These are phyloP conservation scores for Phrynocephalus guinanensis DNA, from an alignment of 2,797 vertebrate genomes.

Conservation along the genomic window DNA sequence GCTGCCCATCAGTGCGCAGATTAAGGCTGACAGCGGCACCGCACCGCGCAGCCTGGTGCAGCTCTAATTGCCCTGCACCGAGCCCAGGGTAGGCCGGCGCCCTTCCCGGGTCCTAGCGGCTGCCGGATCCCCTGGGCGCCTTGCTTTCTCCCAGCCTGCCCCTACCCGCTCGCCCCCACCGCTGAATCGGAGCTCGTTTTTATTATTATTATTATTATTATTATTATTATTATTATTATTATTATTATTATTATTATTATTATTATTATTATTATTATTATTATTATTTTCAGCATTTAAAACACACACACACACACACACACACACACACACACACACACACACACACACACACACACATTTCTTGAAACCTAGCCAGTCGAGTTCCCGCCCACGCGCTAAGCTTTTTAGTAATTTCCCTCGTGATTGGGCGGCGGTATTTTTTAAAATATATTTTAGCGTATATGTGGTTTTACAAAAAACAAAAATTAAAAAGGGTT, in stretches of 20 bases:
- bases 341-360: no score
- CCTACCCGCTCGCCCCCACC: background rate
- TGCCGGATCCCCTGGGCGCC: background rate
- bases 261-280: background rate
- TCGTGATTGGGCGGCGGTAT: background rate
- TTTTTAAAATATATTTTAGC: no score
- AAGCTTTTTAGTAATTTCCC: background rate
- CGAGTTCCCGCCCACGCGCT: background rate
- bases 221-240: background rate
- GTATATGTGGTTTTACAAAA: no score
- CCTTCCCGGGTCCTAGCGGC: slow-evolving; percentile 73
- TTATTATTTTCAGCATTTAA: no score
- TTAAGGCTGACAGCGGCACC: slow-evolving; percentile 89
- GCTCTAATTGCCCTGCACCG: slow-evolving; percentile 88
- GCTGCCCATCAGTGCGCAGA: slow-evolving; percentile 85
- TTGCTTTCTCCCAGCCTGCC: background rate
- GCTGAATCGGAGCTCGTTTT: background rate
- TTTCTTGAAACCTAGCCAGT: background rate
- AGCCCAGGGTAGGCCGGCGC: slow-evolving; percentile 79
- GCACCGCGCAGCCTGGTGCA: slow-evolving; percentile 81
- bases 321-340: no score
- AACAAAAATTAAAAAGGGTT: no score
- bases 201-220: background rate
- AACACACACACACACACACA: no score
- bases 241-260: background rate